Conservation (phyloP, 64 coral and sea anemone genomes). For the Exaiptasia diaphana region DNA sequence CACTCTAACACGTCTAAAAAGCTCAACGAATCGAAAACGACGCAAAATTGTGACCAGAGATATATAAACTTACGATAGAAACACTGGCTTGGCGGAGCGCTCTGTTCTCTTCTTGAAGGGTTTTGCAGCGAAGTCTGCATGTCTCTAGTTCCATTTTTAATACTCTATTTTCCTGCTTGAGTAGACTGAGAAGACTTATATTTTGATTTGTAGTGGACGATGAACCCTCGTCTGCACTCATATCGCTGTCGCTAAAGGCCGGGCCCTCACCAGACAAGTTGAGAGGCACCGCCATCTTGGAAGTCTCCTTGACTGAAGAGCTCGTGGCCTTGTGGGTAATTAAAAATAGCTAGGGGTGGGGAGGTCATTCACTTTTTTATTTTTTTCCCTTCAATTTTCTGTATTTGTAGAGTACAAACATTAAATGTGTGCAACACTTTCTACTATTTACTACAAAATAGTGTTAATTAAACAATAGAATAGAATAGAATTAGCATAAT, state of each 20-base stretch:
- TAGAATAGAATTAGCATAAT: too few relatives aligned
- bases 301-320: neutral
- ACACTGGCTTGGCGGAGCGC: slow-evolving; percentile 92
- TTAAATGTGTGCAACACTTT: too few relatives aligned
- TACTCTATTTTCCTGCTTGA: slow-evolving; percentile 97
- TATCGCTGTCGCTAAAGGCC: slow-evolving; percentile 98
- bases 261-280: slow-evolving; percentile 83
- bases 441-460: too few relatives aligned
- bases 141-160: slow-evolving; percentile 98
- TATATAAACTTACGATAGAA: slow-evolving; percentile 80
- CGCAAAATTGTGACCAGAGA: too few relatives aligned
- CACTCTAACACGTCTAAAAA: too few relatives aligned
- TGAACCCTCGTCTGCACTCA: slow-evolving; percentile 94
- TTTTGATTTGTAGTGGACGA: slow-evolving; percentile 74
- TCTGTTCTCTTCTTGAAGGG: slow-evolving; percentile 86
- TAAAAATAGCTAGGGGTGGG: neutral
- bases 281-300: slow-evolving; percentile 86
- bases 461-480: too few relatives aligned
- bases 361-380: too few relatives aligned
- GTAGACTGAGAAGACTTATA: slow-evolving; percentile 64
- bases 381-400: too few relatives aligned
- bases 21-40: too few relatives aligned
- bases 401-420: too few relatives aligned
- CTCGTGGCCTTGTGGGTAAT: slow-evolving; percentile 4
- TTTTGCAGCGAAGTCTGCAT: slow-evolving; percentile 85